Evolutionary conservation across 2,113 vertebrate species (phyloP).

Genomic region (Aptenodytes patagonicus): DNA sequence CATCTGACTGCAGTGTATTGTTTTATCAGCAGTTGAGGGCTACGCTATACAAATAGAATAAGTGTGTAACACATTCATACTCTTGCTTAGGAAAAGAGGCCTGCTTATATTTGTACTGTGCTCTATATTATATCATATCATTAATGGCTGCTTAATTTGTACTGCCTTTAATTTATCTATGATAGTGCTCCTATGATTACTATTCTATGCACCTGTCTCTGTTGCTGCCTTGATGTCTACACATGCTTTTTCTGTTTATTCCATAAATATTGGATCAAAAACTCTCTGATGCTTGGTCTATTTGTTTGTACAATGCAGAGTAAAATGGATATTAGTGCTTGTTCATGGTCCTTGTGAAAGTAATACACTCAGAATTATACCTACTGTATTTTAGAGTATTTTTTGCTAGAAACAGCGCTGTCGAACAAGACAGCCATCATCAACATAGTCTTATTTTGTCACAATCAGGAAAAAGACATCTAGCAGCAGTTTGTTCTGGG

Average conservation of each 20-base stretch:
- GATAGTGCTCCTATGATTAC: not conserved
- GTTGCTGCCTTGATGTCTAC: not conserved
- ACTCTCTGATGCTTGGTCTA: not conserved
- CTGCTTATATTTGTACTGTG: not conserved
- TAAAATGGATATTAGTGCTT: not conserved
- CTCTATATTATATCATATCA: not conserved
- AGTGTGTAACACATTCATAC: not conserved
- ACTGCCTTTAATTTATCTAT: not conserved
- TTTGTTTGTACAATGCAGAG: not conserved
- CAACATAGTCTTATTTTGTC: not conserved
- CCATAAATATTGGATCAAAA: not conserved
- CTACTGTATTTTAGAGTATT: not conserved
- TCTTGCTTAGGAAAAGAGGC: not conserved
- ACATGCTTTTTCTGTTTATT: not conserved
- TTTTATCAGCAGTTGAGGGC: not conserved
- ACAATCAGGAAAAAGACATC: not conserved
- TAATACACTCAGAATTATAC: not conserved
- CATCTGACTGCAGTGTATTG: not conserved
- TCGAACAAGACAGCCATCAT: not conserved
- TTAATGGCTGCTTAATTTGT: not conserved
- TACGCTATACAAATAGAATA: not conserved
- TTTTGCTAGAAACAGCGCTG: not conserved
- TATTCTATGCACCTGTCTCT: not conserved
- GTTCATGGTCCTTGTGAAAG: not conserved
- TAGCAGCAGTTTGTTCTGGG: not conserved